Evolutionary conservation across 2,888 invertebrate species (phyloP).

Genomic region (Melipona beecheii): DNA sequence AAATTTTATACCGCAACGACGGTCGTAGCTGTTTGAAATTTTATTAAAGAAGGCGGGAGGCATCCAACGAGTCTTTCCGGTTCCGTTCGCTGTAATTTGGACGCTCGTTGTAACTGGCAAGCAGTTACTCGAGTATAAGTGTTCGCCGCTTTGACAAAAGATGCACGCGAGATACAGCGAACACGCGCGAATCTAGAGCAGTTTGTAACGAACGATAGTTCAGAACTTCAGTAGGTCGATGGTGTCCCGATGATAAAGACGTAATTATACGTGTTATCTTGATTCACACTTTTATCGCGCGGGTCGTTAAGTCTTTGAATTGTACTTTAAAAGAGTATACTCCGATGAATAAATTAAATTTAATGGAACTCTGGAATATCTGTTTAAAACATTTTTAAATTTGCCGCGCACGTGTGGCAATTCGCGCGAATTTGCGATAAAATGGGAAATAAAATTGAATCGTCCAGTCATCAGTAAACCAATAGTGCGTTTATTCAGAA

Average conservation of each 20-base stretch:
- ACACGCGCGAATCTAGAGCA: not conserved
- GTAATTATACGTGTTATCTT: constrained; percentile 3
- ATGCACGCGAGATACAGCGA: constrained; percentile 7
- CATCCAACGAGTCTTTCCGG: not conserved
- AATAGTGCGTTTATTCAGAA: too few relatives aligned
- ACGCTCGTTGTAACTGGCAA: not conserved
- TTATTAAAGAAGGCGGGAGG: not conserved
- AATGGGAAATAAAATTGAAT: too few relatives aligned
- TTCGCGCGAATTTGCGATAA: too few relatives aligned
- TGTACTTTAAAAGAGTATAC: not conserved
- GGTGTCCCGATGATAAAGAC: not conserved
- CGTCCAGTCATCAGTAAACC: too few relatives aligned
- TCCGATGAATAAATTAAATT: not conserved
- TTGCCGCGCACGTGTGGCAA: too few relatives aligned
- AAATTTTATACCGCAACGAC: not conserved
- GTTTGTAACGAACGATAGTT: constrained; percentile 5
- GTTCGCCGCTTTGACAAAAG: not conserved
- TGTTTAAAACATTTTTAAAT: too few relatives aligned
- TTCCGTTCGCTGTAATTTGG: not conserved
- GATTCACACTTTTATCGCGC: not conserved
- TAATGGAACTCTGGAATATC: not conserved
- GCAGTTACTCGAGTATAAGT: not conserved
- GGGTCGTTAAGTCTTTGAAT: not conserved
- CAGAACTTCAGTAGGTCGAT: not conserved
- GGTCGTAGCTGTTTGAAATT: not conserved